Base-by-base conservation (phyloP, 2,113 vertebrate genomes). In the Platichthys flesus region DNA sequence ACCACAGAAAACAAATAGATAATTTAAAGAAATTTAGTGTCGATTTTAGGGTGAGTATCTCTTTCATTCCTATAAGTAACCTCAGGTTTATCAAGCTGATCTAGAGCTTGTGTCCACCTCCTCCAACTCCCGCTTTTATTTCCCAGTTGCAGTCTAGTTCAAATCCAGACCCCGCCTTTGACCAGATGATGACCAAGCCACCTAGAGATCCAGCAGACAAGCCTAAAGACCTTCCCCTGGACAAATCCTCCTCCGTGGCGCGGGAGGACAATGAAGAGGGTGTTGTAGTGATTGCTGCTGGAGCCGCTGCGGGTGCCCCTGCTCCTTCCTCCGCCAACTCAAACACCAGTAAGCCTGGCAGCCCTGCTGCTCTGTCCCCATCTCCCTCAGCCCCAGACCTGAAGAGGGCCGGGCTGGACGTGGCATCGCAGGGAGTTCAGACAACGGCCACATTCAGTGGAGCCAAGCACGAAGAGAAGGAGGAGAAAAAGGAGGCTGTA, bases 11-110 rank as follows among this genome's bases (percentile, higher is more conserved):
- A 93, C 97, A 99, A 91, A 96, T 99, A 86, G 98, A 99, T 93
- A 98, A 99, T 94, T 96, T 99, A 95, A 99, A 98, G 95, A 97
- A 98, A 94, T 99, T 99, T 94, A 98, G 97, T 94, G 97, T 96
- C 86, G 97, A 98, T 92, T 99, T 99, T 95, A 96, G 97, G 96
- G 98, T 99, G 94, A 97, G 97, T 90, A 58, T 49, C 26, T 59
- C 9, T 26, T 60, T 37, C 9, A 9, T 67, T 68, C 0, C 4
- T 49, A 23, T 26, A 72, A 8, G 51, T 20, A 47, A 64, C 16
- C 47, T 35, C 14, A 56, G 64, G 16, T 49, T 67, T n/a, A 7
- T 40, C 12, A 49, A 7, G 42, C 15, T 35, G 28, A 21, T 9
- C 0, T 4, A 26, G n/a, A 37, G 31, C 9, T 66, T 57, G 20